Base-by-base conservation (phyloP, 92 coral and sea anemone genomes). In the Pocillopora meandrina region DNA sequence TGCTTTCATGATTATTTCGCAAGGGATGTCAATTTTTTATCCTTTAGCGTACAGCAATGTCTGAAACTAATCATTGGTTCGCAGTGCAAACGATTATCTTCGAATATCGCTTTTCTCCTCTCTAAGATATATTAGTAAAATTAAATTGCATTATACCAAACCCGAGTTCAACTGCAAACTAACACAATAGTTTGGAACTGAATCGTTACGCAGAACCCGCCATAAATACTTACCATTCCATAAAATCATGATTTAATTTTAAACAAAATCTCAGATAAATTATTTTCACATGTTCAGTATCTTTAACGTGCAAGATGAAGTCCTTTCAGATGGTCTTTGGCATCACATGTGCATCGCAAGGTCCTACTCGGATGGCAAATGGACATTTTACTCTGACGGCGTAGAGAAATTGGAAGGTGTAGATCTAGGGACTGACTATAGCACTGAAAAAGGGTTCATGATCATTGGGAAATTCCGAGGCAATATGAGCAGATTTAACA, bases 311-410 rank as follows among this genome's bases (percentile, higher is more conserved):
- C 66, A 35, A 9, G 56, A 21, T 67, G 23, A 56, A 33, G 56
- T 65, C 33, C 34, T 72, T 26, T 21, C 74, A 64, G 36, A 63
- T 67, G 33, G 9, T 8, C 55, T 14, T 15, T 83, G 87, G 87
- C 87, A 73, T 49, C 87, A 83, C 64, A 1, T 83, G 64, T 83
- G 87, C 19, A 83, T 83, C 64, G 63, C 80, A 15, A 36, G 87
- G 80, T 55, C 64, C 35, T 73, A 64, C 26, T 26, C 5, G 0
- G 1, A 21, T 64, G 87, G 87, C 1, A 66, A 61, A 9, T 83
- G 87, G 87, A 19, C 34, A 64, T 74, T 83, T 65, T 73, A 83
- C 80, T 2, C 9, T 16, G 31, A 83, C 62, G 80, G 87, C 56
- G 61, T 21, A 11, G 63, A 61, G 65, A 83, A 18, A 9, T 56